phyloP scores from a whole-genome alignment of 2,113 vertebrate species.

The Pleuronectes platessa region DNA sequence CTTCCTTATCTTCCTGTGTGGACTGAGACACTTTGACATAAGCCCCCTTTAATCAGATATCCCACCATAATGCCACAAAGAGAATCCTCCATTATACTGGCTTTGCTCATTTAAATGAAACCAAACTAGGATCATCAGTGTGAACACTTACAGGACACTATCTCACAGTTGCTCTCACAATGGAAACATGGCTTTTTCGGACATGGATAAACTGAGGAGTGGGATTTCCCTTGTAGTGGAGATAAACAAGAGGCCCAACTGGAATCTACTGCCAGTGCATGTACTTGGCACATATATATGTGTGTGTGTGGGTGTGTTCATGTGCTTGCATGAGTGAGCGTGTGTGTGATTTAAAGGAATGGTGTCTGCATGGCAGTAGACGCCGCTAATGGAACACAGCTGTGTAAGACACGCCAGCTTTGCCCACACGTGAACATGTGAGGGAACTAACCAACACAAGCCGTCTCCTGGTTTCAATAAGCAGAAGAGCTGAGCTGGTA shows the following conservation, averaged over 20 bases:
- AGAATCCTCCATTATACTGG: not conserved
- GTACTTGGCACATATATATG: constrained; percentile 9
- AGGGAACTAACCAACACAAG: constrained; percentile 49
- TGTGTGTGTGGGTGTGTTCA: not conserved
- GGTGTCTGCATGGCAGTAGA: constrained; percentile 67
- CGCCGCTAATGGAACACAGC: constrained; percentile 77
- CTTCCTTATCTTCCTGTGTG: constrained; percentile 1
- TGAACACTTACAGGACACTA: not conserved
- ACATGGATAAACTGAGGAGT: constrained; percentile 17
- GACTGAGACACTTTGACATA: not conserved
- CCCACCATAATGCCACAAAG: not conserved
- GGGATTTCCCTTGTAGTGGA: constrained; percentile 35
- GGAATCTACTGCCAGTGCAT: constrained; percentile 42
- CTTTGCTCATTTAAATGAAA: not conserved
- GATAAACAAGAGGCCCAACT: constrained; percentile 55
- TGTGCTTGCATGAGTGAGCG: constrained; percentile 1
- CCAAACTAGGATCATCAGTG: not conserved
- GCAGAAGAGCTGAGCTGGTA: constrained; percentile 67
- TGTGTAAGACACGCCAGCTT: constrained; percentile 70
- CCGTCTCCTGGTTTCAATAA: constrained; percentile 70
- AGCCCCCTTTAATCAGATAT: not conserved
- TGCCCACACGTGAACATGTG: constrained; percentile 70
- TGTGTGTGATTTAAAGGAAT: constrained; percentile 42
- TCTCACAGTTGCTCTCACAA: constrained; percentile 18
- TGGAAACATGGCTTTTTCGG: constrained; percentile 23